Evolutionary conservation across 2,797 vertebrate genomes (phyloP).

Genomic region (Semaprochilodus insignis): DNA sequence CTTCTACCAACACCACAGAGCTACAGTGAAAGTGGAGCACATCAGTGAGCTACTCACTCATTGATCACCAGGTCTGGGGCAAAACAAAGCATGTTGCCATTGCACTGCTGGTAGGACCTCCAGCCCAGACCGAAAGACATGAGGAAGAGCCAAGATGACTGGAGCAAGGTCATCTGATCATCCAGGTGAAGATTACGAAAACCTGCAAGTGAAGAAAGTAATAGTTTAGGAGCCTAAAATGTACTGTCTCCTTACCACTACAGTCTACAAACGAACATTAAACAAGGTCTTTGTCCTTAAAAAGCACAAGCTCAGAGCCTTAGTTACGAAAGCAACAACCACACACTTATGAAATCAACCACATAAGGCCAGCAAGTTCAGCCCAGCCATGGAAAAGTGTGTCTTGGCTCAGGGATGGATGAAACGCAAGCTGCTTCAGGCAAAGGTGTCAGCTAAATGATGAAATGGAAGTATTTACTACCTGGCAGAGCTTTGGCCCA

Average conservation of each 20-base stretch:
- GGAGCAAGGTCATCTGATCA: constrained; percentile 98
- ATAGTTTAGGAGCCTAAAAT: background rate
- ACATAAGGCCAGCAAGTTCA: background rate
- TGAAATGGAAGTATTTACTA: constrained; percentile 57
- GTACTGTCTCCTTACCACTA: background rate
- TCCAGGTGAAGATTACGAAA: constrained; percentile 97
- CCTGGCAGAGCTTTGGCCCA: constrained; percentile 99
- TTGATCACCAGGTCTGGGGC: constrained; percentile 96
- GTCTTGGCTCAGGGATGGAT: background rate
- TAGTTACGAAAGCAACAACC: background rate
- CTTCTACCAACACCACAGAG: background rate
- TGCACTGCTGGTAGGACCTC: constrained; percentile 95
- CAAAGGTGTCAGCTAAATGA: background rate
- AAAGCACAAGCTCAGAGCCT: background rate
- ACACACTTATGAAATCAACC: background rate
- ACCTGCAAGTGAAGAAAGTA: constrained; percentile 74
- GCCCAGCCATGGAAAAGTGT: background rate
- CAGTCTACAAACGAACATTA: background rate
- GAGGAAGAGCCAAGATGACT: constrained; percentile 98
- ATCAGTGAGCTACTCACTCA: constrained; percentile 81
- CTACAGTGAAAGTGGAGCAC: background rate
- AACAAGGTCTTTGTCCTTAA: background rate
- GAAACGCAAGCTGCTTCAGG: background rate
- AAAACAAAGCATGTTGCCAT: constrained; percentile 90
- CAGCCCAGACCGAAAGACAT: constrained; percentile 96